Evolutionary conservation across 2,888 invertebrate genomes (phyloP), one percentile per base, ranked within the genome.

Genomic region (Drosophila siamana): DNA sequence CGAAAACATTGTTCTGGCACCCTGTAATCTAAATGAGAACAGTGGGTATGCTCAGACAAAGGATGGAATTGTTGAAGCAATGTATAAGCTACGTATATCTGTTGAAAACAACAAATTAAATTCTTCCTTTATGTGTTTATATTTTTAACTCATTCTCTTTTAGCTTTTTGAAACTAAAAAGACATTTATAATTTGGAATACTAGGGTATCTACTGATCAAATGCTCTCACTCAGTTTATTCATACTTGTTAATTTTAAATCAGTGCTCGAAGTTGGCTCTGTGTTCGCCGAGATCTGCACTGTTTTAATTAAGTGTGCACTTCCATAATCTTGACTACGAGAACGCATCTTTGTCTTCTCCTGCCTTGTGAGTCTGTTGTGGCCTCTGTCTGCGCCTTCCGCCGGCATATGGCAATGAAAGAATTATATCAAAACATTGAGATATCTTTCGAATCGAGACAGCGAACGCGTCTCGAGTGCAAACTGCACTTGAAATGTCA

Each of bases 401-500:
- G 40, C 3, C 30, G 57, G 80, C 73, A 78, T 78, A 74, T 80
- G 85, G 84, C 77, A 80, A 66, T 82, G 80, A 82, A 72, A 80
- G 86, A 87, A 81, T 77, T 74, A 82, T 87, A 81, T 83, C 77
- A 86, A 86, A 86, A 86, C 83, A 87, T 68, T 76, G 69, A 74
- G 71, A 67, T 59, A 69, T 78, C 63, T 57, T 22, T 51, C 4
- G 41, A 7, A 22, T 30, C 19, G 6, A 7, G n/a, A 4, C n/a
- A n/a, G 19, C 16, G 9, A n/a, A n/a, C n/a, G 33, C 54, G 59
- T 47, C 46, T 63, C 67, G 65, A 75, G 64, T 69, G 74, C 69
- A 74, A 74, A 81, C 77, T 87, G 83, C 86, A 88, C 88, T 88
- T 84, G 88, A 86, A 82, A 84, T 88, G 86, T 88, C 88, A 88